Evolutionary conservation across 2,888 invertebrate genomes (phyloP), one percentile per base, ranked within the genome.

Genomic region (Hypsopygia costalis): DNA sequence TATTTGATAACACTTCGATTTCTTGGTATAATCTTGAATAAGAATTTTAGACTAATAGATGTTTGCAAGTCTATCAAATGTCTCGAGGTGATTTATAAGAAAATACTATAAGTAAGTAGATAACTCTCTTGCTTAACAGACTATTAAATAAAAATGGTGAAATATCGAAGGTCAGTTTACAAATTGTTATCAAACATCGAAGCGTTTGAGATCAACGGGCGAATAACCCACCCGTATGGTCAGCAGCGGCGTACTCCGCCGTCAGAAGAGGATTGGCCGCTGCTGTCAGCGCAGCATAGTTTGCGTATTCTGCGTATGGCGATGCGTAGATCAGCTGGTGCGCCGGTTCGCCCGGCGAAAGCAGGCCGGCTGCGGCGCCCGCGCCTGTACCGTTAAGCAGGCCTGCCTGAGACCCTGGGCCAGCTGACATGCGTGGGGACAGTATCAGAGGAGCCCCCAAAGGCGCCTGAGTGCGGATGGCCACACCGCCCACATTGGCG

Each of bases 211-310:
- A 76, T 88, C 73, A 88, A 85, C 89, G 88, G 81, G 88, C 87
- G 89, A 90, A 91, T 76, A 90, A 88, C 97, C 96, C 97, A 97
- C 97, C 97, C 92, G 96, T 94, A 93, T 97, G 96, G 91, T 97
- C 97, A 75, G 96, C 94, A 44, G 87, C 58, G 61, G 94, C 93
- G 91, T 96, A 95, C 83, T 95, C 94, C 61, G 88, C 92, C 55
- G 95, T 93, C 78, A 95, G 93, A 61, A 95, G 91, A 54, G 95
- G 96, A 65, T 95, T 95, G 63, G 92, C 92, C 43, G 92, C 92
- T 47, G 92, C 92, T 40, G 93, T 92, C 65, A 96, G 90, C 46
- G 97, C 95, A 10, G 96, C 95, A 88, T 97, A 97, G 88, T 96
- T 95, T n/a, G 88, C 94, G 87, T 96, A 97, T 77, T 97, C 97